Base-by-base conservation (phyloP, 2,888 invertebrate species). In the Megalurothrips usitatus region DNA sequence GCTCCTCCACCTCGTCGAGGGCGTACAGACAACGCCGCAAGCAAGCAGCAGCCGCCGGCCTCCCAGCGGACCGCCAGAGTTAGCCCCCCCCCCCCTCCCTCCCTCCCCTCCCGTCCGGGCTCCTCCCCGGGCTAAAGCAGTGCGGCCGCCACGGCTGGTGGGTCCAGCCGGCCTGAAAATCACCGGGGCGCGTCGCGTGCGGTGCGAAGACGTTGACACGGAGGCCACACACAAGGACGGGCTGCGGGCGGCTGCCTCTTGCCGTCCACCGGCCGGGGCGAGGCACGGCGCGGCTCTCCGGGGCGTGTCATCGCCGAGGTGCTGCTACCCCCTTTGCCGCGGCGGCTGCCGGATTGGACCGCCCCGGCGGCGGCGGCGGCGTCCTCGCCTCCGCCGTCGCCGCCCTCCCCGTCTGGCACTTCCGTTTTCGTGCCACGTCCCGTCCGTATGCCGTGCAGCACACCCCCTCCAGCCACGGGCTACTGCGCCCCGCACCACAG, bases 381-480 rank as follows among this genome's bases (percentile, higher is more conserved):
- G 6, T n/a, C 58, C 58, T 58, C 58, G 12, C 58, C 58, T 14
- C 58, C 52, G 14, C 52, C 68, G 19, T 63, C 63, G 19, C n/a
- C 63, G 63, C 63, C 19, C n/a, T 14, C 58, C 58, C n/a, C 11
- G n/a, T n/a, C 58, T n/a, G 58, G 23, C 23, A 10, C 68, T 75
- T 75, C 68, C 68, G 68, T 26, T 75, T 75, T 75, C 68, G 26
- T 75, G 68, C 68, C 68, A 75, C 68, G 68, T 75, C 9, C 17
- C 58, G 58, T 58, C 58, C 58, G 68, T 75, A 75, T 75, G 68
- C 68, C 68, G 10, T 26, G 68, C 68, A 75, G 68, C 68, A n/a
- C n/a, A n/a, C 34, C 68, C 12, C 68, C 68, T 23, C 68, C 58
- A 75, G 23, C 52, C 52, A 6, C 17, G 58, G 58, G 14, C 58